Base-by-base conservation (phyloP, 2,888 invertebrate species). In the Pyralis farinalis region DNA sequence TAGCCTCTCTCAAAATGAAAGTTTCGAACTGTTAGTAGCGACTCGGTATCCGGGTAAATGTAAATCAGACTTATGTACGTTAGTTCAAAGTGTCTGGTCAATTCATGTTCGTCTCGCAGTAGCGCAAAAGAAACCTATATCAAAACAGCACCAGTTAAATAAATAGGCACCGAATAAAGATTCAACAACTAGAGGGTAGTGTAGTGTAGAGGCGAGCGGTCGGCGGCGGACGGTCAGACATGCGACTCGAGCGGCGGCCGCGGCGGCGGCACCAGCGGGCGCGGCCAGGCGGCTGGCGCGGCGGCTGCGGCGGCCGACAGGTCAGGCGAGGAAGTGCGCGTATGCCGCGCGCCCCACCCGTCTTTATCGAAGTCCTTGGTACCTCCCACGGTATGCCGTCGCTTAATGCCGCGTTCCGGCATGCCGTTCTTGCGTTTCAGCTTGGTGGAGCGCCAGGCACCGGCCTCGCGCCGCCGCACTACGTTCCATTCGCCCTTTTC, bases 381-480 rank as follows among this genome's bases (percentile, higher is more conserved):
- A 40, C 97, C 97, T 47, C 97, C 97, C 6, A 97, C 97, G 0
- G 97, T 97, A 84, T 97, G 97, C 20, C 97, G 91, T 31, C 97
- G 91, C 80, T 96, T 96, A 63, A 96, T 95, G 49, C 95, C 95
- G 52, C 94, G 87, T 76, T 94, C 94, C n/a, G 93, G 93, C 93
- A 92, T 93, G 46, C 94, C 94, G 74, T 93, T 94, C 80, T 94
- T 94, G 52, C 94, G 84, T 77, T 94, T 94, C 43, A 93, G 80
- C 71, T 94, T 94, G 38, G 91, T 91, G 54, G 89, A 83, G 57
- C 91, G 91, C 70, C 83, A 83, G 36, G 85, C 77, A 55, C 85
- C 80, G 38, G 83, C 76, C 59, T 93, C 93, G 37, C 93, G 90
- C 34, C 93, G 85, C 60, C 93, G 92, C 67, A 91, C 92, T 45